Base-by-base conservation (phyloP, 1,140 invertebrate genomes). In the Rhopalosiphum maidis region DNA sequence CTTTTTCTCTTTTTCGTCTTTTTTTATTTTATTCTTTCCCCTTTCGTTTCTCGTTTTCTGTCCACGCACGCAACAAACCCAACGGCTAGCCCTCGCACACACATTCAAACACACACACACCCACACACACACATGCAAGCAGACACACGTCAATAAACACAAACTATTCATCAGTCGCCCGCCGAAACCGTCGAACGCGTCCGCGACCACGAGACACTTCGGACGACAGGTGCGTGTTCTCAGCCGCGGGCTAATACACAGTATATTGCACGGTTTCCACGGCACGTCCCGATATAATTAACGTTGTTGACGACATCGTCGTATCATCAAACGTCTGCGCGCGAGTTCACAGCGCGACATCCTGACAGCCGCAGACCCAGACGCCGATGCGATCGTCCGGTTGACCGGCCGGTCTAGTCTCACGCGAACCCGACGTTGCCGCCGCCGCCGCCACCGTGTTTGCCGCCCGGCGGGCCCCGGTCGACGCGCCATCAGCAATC, bases 401-500 rank as follows among this genome's bases (percentile, higher is more conserved):
- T 86, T 86, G 91, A 86, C 91, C 68, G 48, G 91, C 35, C 48
- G 48, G 77, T 92, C 43, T 37, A 46, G 46, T 46, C 8, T 11
- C 11, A 43, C 60, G 46, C 43, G 22, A 37, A 41, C 51, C 60
- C 60, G 25, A 68, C 25, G 55, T 25, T 25, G 55, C 54, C 46
- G 18, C 87, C 90, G 22, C 41, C 90, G 91, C 68, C 41, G 90
- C 9, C 43, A 30, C 25, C 48, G 43, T 93, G 77, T 83, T 93
- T 93, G 91, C 91, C 82, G 91, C 91, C 91, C 82, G 91, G 91
- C 48, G 82, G 82, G 91, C 77, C 60, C 68, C 91, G 91, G 91
- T 93, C 91, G 6, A 48, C 46, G 91, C 91, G 82, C 91, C 91
- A 93, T 54, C 91, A 93, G 91, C 91, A 48, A 93, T 86, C 91